phyloP scores from a whole-genome alignment of 2,113 vertebrate species.

The Eublepharis macularius region DNA sequence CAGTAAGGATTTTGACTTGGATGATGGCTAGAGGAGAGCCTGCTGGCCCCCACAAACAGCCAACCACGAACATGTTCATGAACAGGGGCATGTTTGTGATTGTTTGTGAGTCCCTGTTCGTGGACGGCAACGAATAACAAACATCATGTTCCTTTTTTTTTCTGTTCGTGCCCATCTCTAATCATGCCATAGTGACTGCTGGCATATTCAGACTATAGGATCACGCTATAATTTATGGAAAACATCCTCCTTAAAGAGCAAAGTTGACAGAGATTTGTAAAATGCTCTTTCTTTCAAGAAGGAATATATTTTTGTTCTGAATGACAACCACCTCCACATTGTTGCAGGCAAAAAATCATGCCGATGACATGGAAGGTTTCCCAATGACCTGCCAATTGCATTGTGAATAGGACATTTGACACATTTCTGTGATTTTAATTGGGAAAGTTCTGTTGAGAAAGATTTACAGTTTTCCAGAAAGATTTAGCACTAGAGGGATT shows the following conservation, averaged over 20 bases:
- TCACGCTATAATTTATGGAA: not conserved
- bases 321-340: slow-evolving; percentile 15
- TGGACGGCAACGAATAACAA: no score
- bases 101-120: no score
- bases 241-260: not conserved
- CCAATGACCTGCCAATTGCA: not conserved
- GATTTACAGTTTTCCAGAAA: not conserved
- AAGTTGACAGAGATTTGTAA: not conserved
- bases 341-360: not conserved
- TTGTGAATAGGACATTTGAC: not conserved
- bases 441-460: not conserved
- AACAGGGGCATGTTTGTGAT: no score
- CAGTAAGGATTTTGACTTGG: no score
- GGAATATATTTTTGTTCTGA: slow-evolving; percentile 22
- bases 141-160: no score
- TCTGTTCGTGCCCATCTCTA: no score
- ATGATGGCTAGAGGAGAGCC: no score
- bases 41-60: no score
- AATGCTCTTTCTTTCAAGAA: slow-evolving; percentile 1
- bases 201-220: not conserved
- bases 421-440: not conserved
- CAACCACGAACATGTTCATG: no score
- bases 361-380: slow-evolving; percentile 13
- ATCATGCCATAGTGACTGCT: not conserved
- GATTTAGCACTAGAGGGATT: not conserved